These are phyloP conservation scores for Rhea pennata DNA, from an alignment of 2,113 vertebrate species.

Conservation along the genomic window DNA sequence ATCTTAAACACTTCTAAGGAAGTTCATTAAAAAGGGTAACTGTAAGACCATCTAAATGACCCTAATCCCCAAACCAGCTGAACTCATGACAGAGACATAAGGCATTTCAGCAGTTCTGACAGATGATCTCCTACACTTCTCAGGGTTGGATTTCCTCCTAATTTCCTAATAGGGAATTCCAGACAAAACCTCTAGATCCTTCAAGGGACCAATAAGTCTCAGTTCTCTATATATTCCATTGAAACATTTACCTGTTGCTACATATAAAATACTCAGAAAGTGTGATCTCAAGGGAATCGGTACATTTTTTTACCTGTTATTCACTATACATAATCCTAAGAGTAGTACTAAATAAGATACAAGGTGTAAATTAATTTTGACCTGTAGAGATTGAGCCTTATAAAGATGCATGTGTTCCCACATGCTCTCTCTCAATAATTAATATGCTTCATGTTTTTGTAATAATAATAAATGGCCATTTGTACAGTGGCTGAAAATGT, in stretches of 20 bases:
- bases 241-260: neutral
- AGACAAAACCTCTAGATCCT: neutral
- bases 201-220: neutral
- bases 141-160: neutral
- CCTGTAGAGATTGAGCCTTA: neutral
- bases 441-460: neutral
- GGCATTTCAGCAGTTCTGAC: neutral
- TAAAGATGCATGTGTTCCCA: neutral
- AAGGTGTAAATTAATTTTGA: neutral
- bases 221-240: neutral
- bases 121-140: neutral
- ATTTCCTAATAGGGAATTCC: neutral
- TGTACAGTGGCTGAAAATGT: neutral
- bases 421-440: neutral
- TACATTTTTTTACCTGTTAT: neutral
- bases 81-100: neutral
- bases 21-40: neutral
- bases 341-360: neutral
- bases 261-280: neutral
- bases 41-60: neutral
- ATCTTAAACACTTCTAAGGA: neutral
- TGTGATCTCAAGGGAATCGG: neutral
- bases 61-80: neutral
- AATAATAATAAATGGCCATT: neutral
- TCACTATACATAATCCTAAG: neutral